These are phyloP conservation scores for Chymomyza amoena DNA, from an alignment of 2,888 invertebrate genomes.

Conservation along the genomic window DNA sequence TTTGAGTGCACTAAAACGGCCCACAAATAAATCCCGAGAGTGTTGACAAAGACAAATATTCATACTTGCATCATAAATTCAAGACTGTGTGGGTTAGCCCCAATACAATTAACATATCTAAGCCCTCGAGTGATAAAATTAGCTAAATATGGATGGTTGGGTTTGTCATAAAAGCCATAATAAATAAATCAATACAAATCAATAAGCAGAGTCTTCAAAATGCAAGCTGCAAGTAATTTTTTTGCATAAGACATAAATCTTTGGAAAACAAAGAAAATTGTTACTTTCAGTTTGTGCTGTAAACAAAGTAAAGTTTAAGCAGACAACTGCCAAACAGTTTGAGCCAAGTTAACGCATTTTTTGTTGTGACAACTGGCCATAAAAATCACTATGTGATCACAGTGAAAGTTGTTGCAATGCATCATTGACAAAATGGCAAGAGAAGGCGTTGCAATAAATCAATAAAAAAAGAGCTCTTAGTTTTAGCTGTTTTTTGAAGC, in stretches of 20 bases:
- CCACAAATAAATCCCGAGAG: not conserved
- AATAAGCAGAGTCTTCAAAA: not conserved
- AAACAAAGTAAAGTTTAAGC: not conserved
- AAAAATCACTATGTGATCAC: not conserved
- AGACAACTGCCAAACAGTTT: not conserved
- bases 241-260: not conserved
- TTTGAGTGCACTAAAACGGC: not conserved
- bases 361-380: not conserved
- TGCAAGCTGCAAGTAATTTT: not conserved
- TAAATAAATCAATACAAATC: not conserved
- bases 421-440: conserved; percentile 42
- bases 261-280: not conserved
- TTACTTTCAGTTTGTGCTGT: conserved; percentile 6
- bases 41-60: not conserved
- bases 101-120: not conserved
- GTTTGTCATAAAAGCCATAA: not conserved
- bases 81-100: not conserved
- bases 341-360: conserved; percentile 33
- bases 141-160: not conserved
- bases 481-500: not conserved
- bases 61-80: not conserved
- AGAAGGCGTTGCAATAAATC: conserved; percentile 38
- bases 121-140: not conserved
- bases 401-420: conserved; percentile 23
- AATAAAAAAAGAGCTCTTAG: conserved; percentile 31